These are phyloP conservation scores for Chiroxiphia lanceolata DNA, from an alignment of 2,797 vertebrate species.

Conservation along the genomic window DNA sequence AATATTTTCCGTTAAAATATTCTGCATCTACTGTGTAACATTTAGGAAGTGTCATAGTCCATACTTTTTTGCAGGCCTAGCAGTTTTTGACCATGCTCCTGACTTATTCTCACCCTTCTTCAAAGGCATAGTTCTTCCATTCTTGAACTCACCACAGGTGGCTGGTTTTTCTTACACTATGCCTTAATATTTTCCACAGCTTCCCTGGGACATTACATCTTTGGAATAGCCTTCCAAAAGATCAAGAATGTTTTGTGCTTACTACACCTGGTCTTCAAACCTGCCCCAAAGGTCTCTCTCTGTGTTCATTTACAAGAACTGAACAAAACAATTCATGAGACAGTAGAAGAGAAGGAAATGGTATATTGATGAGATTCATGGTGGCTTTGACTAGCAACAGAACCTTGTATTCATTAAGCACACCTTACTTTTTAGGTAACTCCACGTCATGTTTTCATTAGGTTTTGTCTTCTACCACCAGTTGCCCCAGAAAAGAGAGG, in stretches of 20 bases:
- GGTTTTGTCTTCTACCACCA: neutral
- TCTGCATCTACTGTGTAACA: neutral
- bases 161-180: neutral
- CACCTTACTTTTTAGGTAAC: neutral
- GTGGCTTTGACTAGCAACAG: neutral
- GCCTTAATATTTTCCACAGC: neutral
- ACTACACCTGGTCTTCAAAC: neutral
- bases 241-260: neutral
- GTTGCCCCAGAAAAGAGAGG: neutral
- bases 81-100: neutral
- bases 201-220: neutral
- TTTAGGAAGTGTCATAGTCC: neutral
- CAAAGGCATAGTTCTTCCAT: neutral
- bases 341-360: neutral
- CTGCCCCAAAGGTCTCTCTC: neutral
- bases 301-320: neutral
- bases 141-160: neutral
- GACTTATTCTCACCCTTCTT: neutral
- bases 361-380: neutral
- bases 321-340: neutral
- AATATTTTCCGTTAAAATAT: neutral
- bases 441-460: neutral
- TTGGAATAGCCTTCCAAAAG: neutral
- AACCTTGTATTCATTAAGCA: neutral
- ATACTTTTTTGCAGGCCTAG: neutral